Conservation (phyloP, 1,140 invertebrate genomes). For the Drosophila nebulosa region DNA sequence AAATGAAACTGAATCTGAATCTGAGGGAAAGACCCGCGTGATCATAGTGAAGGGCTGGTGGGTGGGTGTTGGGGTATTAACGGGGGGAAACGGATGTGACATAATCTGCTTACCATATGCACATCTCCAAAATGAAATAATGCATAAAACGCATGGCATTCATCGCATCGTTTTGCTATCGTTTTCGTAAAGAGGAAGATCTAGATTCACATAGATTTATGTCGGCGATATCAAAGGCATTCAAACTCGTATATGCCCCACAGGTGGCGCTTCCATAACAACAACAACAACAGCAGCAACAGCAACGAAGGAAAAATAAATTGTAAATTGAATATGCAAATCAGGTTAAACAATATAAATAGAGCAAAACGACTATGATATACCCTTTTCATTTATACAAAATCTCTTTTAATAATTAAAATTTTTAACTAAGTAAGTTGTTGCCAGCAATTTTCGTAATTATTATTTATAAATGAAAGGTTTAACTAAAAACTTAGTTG, state of each 20-base stretch:
- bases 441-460: too few species aligned
- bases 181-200: background rate
- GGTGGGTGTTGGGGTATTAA: background rate
- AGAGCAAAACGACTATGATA: conserved; percentile 25
- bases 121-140: conserved; percentile 10
- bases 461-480: too few species aligned
- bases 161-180: conserved; percentile 35
- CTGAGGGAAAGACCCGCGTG: background rate
- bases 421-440: too few species aligned
- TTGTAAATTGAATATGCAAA: conserved; percentile 9
- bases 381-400: conserved; percentile 12
- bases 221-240: conserved; percentile 70
- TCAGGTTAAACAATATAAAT: background rate
- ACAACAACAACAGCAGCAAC: background rate
- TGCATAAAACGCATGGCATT: conserved; percentile 66
- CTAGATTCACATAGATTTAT: conserved; percentile 57
- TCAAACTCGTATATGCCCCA: conserved; percentile 32
- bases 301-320: background rate
- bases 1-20: background rate
- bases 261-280: conserved; percentile 63
- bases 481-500: too few species aligned
- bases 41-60: background rate
- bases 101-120: conserved; percentile 54
- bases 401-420: too few species aligned
- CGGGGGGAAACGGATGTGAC: conserved; percentile 61